phyloP scores from a whole-genome alignment of 2,797 vertebrate genomes.

The Myioborus melanocephalus region DNA sequence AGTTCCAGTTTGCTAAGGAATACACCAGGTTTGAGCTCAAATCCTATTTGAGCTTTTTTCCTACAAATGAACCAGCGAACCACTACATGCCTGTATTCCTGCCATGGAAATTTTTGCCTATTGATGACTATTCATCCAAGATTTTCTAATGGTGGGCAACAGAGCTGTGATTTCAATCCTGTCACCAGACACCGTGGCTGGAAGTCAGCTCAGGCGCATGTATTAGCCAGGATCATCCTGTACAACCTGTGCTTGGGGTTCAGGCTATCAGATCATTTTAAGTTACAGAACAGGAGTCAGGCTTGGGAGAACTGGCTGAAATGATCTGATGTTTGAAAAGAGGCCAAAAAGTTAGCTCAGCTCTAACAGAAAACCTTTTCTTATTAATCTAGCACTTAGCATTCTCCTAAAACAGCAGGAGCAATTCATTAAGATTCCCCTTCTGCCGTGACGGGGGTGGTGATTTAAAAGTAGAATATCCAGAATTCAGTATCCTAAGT shows the following conservation, averaged over 20 bases:
- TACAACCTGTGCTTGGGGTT: not conserved
- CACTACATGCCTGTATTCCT: not conserved
- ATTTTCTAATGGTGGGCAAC: not conserved
- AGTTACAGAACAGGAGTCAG: not conserved
- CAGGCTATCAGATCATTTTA: not conserved
- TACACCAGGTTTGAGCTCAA: not conserved
- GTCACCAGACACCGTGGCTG: not conserved
- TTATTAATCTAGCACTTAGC: not conserved
- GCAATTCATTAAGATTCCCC: conserved; percentile 24
- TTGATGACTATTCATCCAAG: not conserved
- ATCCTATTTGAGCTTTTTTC: not conserved
- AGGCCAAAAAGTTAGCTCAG: not conserved
- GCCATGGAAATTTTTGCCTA: not conserved
- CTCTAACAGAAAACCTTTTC: not conserved
- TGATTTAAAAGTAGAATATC: not conserved
- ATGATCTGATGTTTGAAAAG: not conserved
- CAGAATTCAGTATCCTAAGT: not conserved
- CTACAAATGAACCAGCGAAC: not conserved
- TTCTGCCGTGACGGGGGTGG: not conserved
- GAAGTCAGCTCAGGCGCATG: not conserved
- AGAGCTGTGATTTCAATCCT: not conserved
- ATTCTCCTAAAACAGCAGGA: not conserved
- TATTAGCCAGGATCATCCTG: not conserved
- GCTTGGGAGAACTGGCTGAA: not conserved
- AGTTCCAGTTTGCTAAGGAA: not conserved